Conservation (phyloP, 2,113 vertebrate genomes). For the Callionymus lyra region DNA sequence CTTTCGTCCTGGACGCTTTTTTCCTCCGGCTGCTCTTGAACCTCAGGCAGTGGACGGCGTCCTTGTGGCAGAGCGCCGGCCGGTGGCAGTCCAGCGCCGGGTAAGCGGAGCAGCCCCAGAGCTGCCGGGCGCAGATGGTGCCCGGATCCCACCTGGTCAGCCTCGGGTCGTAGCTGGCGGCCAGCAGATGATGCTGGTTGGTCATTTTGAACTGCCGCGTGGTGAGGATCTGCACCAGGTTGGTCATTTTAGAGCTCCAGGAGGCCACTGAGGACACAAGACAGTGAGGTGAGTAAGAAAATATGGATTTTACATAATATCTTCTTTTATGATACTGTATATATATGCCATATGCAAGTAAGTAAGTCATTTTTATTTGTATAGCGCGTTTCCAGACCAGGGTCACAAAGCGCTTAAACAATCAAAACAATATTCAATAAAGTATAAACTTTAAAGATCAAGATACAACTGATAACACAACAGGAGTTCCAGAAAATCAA, state of each 20-base stretch:
- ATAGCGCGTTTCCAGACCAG: no score
- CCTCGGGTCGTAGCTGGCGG: constrained; percentile 36
- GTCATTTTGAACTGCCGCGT: constrained; percentile 59
- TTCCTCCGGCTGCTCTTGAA: constrained; percentile 81
- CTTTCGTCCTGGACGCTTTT: constrained; percentile 29
- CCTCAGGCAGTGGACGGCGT: constrained; percentile 56
- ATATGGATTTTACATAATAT: no score
- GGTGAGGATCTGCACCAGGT: constrained; percentile 52
- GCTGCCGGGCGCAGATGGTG: constrained; percentile 54
- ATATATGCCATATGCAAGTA: no score
- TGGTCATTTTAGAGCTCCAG: constrained; percentile 51
- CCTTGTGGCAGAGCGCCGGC: constrained; percentile 21
- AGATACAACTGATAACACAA: no score
- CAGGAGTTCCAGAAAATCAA: no score
- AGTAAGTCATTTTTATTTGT: no score
- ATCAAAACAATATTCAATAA: no score
- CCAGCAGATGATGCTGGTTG: constrained; percentile 42
- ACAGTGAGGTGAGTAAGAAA: not conserved
- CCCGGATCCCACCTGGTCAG: constrained; percentile 53
- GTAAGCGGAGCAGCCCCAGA: constrained; percentile 44
- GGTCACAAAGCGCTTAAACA: no score
- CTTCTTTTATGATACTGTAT: no score
- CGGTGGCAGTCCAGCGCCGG: constrained; percentile 29
- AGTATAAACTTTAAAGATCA: no score
- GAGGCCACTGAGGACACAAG: constrained; percentile 20